phyloP scores from a whole-genome alignment of 23 tunicate species.

The Oikopleura vanhoeffeni region DNA sequence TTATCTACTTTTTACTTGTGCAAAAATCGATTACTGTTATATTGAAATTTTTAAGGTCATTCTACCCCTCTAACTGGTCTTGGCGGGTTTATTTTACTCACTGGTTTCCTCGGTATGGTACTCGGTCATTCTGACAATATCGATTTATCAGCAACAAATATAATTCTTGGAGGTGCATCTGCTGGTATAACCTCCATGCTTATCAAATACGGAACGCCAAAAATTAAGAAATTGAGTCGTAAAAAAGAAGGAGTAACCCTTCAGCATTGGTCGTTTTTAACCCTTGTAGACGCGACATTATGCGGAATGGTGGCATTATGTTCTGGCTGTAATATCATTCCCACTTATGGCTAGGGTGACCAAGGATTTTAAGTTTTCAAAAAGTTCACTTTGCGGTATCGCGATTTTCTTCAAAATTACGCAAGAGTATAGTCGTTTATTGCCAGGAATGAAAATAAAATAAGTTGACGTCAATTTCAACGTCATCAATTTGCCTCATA shows the following conservation, averaged over 20 bases:
- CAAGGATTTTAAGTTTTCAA: too few species aligned
- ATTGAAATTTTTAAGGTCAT: background rate
- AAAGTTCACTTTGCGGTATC: too few species aligned
- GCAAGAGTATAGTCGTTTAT: too few species aligned
- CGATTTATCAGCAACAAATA: conserved; percentile 1
- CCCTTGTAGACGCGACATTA: background rate
- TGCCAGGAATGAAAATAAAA: too few species aligned
- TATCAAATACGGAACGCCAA: background rate
- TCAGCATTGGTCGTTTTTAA: background rate
- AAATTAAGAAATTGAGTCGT: background rate
- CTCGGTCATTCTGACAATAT: background rate
- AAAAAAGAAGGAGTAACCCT: background rate
- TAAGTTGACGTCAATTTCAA: too few species aligned
- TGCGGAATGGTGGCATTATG: conserved; percentile 14
- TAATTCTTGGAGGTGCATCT: background rate
- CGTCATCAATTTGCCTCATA: too few species aligned
- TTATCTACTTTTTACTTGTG: too few species aligned
- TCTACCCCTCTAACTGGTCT: conserved; percentile 11
- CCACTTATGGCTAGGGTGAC: too few species aligned
- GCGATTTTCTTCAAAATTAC: too few species aligned
- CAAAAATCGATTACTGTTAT: too few species aligned
- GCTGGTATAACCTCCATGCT: background rate
- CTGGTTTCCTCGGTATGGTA: conserved; percentile 13
- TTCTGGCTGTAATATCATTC: background rate
- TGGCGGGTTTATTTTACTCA: background rate